These are phyloP conservation scores for Lipophrys pholis DNA, from an alignment of 2,113 vertebrate genomes.

Conservation along the genomic window DNA sequence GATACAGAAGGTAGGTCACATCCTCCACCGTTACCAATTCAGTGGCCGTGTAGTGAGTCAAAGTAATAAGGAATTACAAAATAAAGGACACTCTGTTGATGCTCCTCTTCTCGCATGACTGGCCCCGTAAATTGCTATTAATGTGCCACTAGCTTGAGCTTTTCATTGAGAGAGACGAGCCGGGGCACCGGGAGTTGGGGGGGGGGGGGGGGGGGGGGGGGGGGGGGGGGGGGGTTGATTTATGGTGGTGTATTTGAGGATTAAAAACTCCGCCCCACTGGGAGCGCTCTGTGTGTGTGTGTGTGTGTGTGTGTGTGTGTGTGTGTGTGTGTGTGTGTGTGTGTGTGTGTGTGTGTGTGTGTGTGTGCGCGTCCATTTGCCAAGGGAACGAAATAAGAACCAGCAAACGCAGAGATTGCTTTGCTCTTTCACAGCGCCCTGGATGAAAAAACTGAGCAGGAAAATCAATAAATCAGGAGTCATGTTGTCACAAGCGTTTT, in stretches of 20 bases:
- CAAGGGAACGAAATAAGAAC: slow-evolving; percentile 67
- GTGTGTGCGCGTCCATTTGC: slow-evolving; percentile 58
- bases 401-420: slow-evolving; percentile 77
- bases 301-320: slow-evolving; percentile 39
- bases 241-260: slow-evolving; percentile 80
- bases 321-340: slow-evolving; percentile 43
- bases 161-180: slow-evolving; percentile 75
- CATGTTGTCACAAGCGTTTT: slow-evolving; percentile 68
- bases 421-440: slow-evolving; percentile 67
- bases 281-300: slow-evolving; percentile 62
- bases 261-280: slow-evolving; percentile 77
- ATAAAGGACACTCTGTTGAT: slow-evolving; percentile 68
- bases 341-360: slow-evolving; percentile 45
- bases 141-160: slow-evolving; percentile 74
- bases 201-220: slow-evolving; percentile 21
- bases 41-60: slow-evolving; percentile 53
- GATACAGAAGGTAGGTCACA: slow-evolving; percentile 54
- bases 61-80: slow-evolving; percentile 78
- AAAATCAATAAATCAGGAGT: slow-evolving; percentile 83
- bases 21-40: slow-evolving; percentile 57
- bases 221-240: slow-evolving; percentile 73
- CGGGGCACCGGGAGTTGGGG: slow-evolving; percentile 39
- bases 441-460: slow-evolving; percentile 62
- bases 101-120: slow-evolving; percentile 67
- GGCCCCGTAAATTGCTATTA: slow-evolving; percentile 79